phyloP scores from a whole-genome alignment of 2,888 invertebrate species.

The Drosophila antonietae region DNA sequence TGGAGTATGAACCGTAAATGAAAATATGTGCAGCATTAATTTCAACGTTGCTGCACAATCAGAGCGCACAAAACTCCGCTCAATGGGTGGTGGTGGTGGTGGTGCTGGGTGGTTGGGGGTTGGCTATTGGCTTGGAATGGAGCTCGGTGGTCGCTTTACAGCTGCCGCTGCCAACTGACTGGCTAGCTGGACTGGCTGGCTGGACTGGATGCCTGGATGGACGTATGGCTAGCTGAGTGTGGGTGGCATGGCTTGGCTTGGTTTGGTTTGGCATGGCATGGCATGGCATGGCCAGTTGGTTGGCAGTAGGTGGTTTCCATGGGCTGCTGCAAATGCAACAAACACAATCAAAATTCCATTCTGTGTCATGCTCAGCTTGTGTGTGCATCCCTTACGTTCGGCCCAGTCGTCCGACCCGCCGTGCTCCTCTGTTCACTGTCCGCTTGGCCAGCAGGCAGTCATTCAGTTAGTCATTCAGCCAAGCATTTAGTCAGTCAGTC shows the following conservation, averaged over 20 bases:
- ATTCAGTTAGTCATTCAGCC: constrained; percentile 65
- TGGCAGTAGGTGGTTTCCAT: constrained; percentile 28
- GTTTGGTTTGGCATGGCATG: background rate
- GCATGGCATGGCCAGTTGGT: constrained; percentile 3
- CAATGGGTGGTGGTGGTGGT: constrained; percentile 6
- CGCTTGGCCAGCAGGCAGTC: constrained; percentile 43
- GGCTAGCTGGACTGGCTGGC: background rate
- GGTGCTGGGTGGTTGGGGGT: background rate
- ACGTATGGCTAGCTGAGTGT: background rate
- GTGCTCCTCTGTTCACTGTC: constrained; percentile 1
- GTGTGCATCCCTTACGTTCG: constrained; percentile 26
- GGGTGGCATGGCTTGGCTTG: background rate
- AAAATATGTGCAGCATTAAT: constrained; percentile 76
- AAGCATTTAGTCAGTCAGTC: constrained; percentile 64
- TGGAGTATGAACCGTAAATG: constrained; percentile 65
- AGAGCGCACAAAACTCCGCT: constrained; percentile 34
- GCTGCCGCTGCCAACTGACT: constrained; percentile 20
- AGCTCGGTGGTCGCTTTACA: constrained; percentile 13
- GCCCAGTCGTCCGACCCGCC: background rate
- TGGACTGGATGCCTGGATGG: background rate
- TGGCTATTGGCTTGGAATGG: background rate
- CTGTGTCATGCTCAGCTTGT: constrained; percentile 52
- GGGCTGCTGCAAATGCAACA: constrained; percentile 48
- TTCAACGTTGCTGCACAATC: constrained; percentile 70
- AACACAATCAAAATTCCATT: constrained; percentile 72